Evolutionary conservation across 2,888 invertebrate genomes (phyloP), one percentile per base, ranked within the genome.

Genomic region (Torymus tubicola): DNA sequence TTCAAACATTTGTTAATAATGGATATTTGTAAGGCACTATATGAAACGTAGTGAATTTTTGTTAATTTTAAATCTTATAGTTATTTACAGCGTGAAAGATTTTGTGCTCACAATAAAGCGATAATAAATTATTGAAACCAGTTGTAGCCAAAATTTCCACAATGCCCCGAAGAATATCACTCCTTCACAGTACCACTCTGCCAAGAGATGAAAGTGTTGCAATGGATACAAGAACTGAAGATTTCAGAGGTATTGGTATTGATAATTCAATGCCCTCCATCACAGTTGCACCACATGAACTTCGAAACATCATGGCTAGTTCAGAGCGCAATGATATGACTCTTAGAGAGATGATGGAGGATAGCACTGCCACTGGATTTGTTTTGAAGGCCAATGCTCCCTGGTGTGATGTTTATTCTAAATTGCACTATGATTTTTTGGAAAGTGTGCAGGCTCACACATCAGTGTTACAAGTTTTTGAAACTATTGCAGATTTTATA

Each of bases 401-500:
- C 2, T 90, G 90, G 89, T 85, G 87, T 1, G 87, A 88, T 67
- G 85, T 85, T 3, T 87, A 86, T 18, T 84, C 85, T 0, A 90
- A 90, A 70, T 83, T 91, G 0, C 88, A 87, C 65, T 88, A 90
- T 58, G 89, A 89, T 64, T 91, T 90, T 64, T 82, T 90, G 67
- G 88, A 90, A 52, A 90, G 87, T 24, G 83, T 90, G 14, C 90
- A 91, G 57, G 79, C 84, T 0, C 88, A 89, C 31, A 84, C 86
- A 5, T 87, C 89, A 0, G 86, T 88, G 55, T 81, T 92, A 73
- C 93, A 94, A 85, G 91, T 94, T 16, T 92, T 94, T 85, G 93
- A 94, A 79, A 93, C 93, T 0, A 88, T 95, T 75, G 91, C 92
- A 58, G 93, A 94, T 90, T 94, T 94, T 91, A 92, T 93, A 85